Evolutionary conservation across 2,113 vertebrate genomes (phyloP).

Genomic region (human): DNA sequence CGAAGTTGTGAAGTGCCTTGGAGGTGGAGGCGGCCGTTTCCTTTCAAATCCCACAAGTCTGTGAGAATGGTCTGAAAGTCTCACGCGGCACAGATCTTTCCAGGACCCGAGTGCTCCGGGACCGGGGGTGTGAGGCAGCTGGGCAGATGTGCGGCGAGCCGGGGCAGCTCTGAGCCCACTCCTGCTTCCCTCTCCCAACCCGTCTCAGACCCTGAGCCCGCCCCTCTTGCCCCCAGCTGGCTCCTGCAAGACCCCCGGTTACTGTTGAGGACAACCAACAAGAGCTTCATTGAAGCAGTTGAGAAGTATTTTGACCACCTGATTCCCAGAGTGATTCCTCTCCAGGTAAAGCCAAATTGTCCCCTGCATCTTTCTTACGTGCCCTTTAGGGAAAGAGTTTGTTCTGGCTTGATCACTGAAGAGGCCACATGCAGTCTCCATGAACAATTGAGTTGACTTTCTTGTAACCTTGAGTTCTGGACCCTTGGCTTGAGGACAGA

Average conservation of each 20-base stretch:
- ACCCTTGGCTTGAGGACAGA: background rate
- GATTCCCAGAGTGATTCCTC: conserved; percentile 86
- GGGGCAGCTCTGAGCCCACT: too few species aligned
- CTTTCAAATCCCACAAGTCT: background rate
- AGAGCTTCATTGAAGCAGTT: conserved; percentile 89
- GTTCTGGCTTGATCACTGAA: fast-evolving
- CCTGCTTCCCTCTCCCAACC: background rate
- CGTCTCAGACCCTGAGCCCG: background rate
- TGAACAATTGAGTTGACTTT: background rate
- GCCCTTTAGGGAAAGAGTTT: background rate
- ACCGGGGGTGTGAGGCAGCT: too few species aligned
- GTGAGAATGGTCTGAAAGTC: background rate
- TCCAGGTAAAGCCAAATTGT: conserved; percentile 87
- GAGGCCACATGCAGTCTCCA: fast-evolving
- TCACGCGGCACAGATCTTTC: background rate
- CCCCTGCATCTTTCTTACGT: background rate
- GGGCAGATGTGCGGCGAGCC: fast-evolving
- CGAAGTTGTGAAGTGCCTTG: background rate
- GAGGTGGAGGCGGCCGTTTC: background rate
- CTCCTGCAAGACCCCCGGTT: conserved; percentile 88
- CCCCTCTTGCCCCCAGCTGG: conserved; percentile 85
- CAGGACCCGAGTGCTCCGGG: fast-evolving
- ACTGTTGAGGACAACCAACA: conserved; percentile 89
- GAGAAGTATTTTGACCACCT: conserved; percentile 90
- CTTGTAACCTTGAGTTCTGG: background rate